Base-by-base conservation (phyloP, 2,888 invertebrate species). In the Volucella inflata region DNA sequence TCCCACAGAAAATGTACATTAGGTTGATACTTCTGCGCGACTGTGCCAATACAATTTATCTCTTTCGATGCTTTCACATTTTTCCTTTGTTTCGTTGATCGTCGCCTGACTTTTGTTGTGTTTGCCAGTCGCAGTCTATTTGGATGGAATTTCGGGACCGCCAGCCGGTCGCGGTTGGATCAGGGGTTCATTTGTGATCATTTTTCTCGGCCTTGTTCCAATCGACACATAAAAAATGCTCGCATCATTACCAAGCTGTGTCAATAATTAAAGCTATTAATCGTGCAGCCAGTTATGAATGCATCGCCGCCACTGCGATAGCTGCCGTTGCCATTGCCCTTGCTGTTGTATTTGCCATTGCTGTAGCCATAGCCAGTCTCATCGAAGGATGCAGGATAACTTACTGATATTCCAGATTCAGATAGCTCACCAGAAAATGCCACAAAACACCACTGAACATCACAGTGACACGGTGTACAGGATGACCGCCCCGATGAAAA, bases 1-100 rank as follows among this genome's bases (percentile, higher is more conserved):
- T 88, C 87, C 88, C 88, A 83, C 85, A 81, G 85, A 81, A 85
- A 85, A 81, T 85, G 76, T 85, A 85, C 85, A 85, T 85, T 85
- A 85, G 76, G 81, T 85, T 85, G 85, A 81, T 85, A 85, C 85
- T 85, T 85, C 85, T 85, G 85, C 85, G 85, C 85, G 85, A 85
- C 85, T 85, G 85, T 85, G 85, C 85, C 81, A 85, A 85, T 85
- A 85, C 85, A 81, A 85, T 85, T 85, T 85, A 85, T 85, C 85
- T 82, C 82, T 72, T 51, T 38, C 17, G 81, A 81, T 85, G 85
- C 85, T 85, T 85, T 85, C 85, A 85, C 85, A 85, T 85, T 76
- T 84, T 85, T 85, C 81, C 81, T 85, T 85, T 85, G 85, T 85
- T 85, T 81, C 67, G 80, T 75, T 53, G 84, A 72, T 42, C n/a